Percentiles rank a stretch among this genome's conserved stretches.
Conservation (phyloP, 1,140 invertebrate species). For the Druon quercuslanigerum region DNA sequence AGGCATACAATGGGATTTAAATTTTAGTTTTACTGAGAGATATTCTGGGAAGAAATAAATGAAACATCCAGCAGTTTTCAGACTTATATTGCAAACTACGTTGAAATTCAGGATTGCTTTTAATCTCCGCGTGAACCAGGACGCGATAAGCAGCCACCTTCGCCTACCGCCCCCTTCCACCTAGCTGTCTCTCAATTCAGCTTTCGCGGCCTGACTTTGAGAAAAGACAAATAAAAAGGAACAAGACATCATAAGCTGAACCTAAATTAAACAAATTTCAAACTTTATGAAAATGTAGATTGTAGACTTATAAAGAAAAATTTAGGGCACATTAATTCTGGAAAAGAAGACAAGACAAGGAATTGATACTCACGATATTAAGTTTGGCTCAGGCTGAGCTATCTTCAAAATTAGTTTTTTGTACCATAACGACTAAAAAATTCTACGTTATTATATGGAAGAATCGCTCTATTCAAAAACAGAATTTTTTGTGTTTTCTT, state of each 20-base stretch:
- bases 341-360: too few species aligned
- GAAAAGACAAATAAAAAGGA: constrained; percentile 26
- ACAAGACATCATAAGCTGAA: constrained; percentile 18
- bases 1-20: not conserved
- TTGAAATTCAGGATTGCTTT: constrained; percentile 8
- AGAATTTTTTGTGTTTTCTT: too few species aligned
- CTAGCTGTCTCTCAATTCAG: constrained; percentile 29
- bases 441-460: too few species aligned
- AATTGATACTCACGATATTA: too few species aligned
- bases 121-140: constrained; percentile 25
- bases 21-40: constrained; percentile 7
- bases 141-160: constrained; percentile 29
- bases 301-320: not conserved
- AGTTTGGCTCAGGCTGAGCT: too few species aligned
- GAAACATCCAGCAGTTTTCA: constrained; percentile 8
- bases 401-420: too few species aligned
- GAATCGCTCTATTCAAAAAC: too few species aligned
- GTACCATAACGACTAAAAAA: too few species aligned
- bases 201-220: constrained; percentile 9
- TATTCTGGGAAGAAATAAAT: constrained; percentile 3
- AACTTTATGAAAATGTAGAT: constrained; percentile 23
- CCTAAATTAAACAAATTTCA: constrained; percentile 14
- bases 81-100: constrained; percentile 25
- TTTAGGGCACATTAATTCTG: too few species aligned
- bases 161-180: constrained; percentile 26